Conservation (phyloP, 2,888 invertebrate genomes). For the Heliothis peltigera region DNA sequence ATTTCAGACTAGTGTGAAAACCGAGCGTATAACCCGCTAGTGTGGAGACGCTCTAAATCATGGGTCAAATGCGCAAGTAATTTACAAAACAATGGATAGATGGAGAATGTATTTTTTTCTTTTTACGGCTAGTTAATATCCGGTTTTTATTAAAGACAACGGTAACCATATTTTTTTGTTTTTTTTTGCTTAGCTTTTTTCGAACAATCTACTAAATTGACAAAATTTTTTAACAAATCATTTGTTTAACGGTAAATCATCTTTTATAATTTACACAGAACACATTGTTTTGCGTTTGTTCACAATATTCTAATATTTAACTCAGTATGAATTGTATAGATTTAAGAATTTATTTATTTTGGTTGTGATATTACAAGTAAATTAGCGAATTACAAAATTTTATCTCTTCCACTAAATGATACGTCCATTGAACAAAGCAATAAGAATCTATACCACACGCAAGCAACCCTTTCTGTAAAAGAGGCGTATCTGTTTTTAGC, state of each 20-base stretch:
- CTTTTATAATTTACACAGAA: slow-evolving; percentile 39
- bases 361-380: slow-evolving; percentile 63
- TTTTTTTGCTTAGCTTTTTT: too few relatives aligned
- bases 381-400: slow-evolving; percentile 47
- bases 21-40: too few relatives aligned
- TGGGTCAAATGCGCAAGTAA: background rate
- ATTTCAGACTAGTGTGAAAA: too few relatives aligned
- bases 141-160: background rate
- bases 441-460: background rate
- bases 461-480: background rate
- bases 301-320: slow-evolving; percentile 43
- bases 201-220: background rate
- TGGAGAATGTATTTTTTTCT: background rate
- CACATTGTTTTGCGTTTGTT: slow-evolving; percentile 47
- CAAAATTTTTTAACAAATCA: background rate
- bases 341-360: slow-evolving; percentile 61
- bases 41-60: background rate
- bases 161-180: too few relatives aligned
- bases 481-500: background rate
- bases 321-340: slow-evolving; percentile 46
- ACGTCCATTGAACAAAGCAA: slow-evolving; percentile 7
- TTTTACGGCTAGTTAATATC: background rate
- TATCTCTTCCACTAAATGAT: slow-evolving; percentile 46
- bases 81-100: background rate
- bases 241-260: slow-evolving; percentile 12